These are phyloP conservation scores for Fundulus diaphanus DNA, from an alignment of 2,797 vertebrate species.

Conservation along the genomic window DNA sequence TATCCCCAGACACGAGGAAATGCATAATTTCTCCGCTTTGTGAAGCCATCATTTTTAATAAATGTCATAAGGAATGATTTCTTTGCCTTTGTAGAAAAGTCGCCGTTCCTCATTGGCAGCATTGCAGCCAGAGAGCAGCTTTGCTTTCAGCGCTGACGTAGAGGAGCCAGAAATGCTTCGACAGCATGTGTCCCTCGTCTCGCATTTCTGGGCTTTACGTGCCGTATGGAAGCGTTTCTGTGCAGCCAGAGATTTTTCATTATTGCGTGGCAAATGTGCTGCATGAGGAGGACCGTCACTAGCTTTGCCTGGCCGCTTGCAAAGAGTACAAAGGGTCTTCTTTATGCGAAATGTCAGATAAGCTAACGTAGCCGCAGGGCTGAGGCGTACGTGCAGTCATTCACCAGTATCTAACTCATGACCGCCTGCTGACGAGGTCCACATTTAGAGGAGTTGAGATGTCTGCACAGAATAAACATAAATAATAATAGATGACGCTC, in stretches of 20 bases:
- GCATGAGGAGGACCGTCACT: slow-evolving; percentile 33
- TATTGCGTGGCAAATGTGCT: slow-evolving; percentile 34
- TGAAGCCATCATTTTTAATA: slow-evolving; percentile 26
- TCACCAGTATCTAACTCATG: slow-evolving; percentile 30
- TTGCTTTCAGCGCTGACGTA: slow-evolving; percentile 15
- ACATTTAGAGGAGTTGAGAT: background rate
- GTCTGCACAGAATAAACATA: background rate
- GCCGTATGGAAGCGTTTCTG: slow-evolving; percentile 39
- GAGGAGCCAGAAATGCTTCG: slow-evolving; percentile 18
- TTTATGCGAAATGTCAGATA: slow-evolving; percentile 46
- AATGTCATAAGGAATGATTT: slow-evolving; percentile 16
- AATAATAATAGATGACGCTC: background rate
- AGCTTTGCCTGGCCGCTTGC: slow-evolving; percentile 8
- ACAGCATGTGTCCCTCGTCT: slow-evolving; percentile 15
- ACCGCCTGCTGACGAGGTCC: slow-evolving; percentile 19
- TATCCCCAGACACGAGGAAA: slow-evolving; percentile 1
- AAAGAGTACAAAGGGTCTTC: slow-evolving; percentile 27
- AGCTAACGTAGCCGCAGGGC: slow-evolving; percentile 18
- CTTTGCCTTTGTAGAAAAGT: background rate
- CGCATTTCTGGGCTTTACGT: slow-evolving; percentile 26
- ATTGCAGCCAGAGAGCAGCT: slow-evolving; percentile 20
- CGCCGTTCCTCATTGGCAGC: slow-evolving; percentile 13
- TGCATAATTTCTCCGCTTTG: background rate
- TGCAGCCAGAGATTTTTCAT: slow-evolving; percentile 30
- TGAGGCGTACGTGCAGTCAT: slow-evolving; percentile 19